Conservation (phyloP, 2,888 invertebrate genomes). For the Cryptocephalus primarius region DNA sequence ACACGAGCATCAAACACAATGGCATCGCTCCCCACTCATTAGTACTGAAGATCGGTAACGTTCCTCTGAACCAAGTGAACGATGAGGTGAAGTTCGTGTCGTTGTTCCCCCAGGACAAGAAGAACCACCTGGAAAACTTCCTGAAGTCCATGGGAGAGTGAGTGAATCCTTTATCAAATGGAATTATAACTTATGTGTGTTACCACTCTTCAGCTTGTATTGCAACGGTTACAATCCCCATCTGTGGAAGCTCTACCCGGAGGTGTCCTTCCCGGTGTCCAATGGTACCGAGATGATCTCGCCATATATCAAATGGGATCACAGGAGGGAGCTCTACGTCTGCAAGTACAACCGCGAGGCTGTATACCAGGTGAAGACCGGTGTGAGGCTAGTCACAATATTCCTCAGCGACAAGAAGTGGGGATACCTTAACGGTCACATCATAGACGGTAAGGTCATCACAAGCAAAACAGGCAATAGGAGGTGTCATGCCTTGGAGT, state of each 20-base stretch:
- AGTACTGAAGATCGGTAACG: slow-evolving; percentile 10
- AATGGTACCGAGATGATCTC: slow-evolving; percentile 42
- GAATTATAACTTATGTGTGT: not conserved
- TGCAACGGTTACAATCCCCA: slow-evolving; percentile 65
- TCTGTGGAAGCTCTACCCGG: slow-evolving; percentile 65
- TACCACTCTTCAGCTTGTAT: slow-evolving; percentile 50
- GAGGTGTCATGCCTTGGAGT: too few relatives aligned
- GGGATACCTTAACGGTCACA: slow-evolving; percentile 67
- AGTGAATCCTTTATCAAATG: not conserved
- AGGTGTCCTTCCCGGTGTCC: slow-evolving; percentile 71
- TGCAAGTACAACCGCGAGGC: slow-evolving; percentile 21
- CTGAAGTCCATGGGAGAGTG: slow-evolving; percentile 11
- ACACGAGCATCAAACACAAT: too few relatives aligned
- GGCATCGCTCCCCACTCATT: slow-evolving; percentile 12
- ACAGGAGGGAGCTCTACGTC: slow-evolving; percentile 64
- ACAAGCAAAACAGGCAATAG: too few relatives aligned
- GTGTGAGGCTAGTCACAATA: slow-evolving; percentile 5
- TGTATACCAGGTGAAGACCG: slow-evolving; percentile 2
- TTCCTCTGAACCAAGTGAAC: not conserved
- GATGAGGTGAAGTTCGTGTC: slow-evolving; percentile 5
- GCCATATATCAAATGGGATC: slow-evolving; percentile 81
- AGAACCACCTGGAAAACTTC: slow-evolving; percentile 3
- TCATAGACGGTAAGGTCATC: slow-evolving; percentile 50
- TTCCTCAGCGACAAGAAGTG: slow-evolving; percentile 42
- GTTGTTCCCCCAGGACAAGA: slow-evolving; percentile 1